phyloP scores from a whole-genome alignment of 2,113 vertebrate species.

The Calidris pygmaea region DNA sequence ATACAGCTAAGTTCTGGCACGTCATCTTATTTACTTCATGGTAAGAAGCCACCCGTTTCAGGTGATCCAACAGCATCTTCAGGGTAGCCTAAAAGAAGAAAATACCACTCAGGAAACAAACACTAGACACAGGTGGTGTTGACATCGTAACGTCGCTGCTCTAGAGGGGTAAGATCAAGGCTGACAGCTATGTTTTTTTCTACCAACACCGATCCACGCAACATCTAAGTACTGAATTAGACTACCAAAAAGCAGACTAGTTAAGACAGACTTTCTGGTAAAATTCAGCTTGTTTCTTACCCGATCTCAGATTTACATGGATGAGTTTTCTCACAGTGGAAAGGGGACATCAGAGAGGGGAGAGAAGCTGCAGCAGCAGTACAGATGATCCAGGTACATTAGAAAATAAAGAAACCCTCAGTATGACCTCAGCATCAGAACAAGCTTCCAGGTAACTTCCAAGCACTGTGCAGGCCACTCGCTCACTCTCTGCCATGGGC shows the following conservation, averaged over 20 bases:
- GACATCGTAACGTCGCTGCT: not conserved
- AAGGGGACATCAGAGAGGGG: not conserved
- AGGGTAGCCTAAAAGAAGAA: conserved; percentile 84
- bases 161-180: not conserved
- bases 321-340: not conserved
- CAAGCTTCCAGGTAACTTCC: not conserved
- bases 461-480: rapidly evolving
- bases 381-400: not conserved
- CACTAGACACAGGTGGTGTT: not conserved
- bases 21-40: conserved; percentile 98
- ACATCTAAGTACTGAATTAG: not conserved
- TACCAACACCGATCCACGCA: not conserved
- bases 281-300: not conserved
- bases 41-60: conserved; percentile 94
- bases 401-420: not conserved
- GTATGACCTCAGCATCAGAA: not conserved
- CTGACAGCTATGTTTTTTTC: not conserved
- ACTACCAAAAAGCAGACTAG: not conserved
- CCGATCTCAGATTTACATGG: not conserved
- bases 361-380: not conserved
- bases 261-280: not conserved
- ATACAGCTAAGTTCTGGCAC: conserved; percentile 97
- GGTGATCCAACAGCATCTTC: conserved; percentile 91
- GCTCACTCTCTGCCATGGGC: not conserved
- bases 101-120: conserved; percentile 18